Conservation (phyloP, 2,888 invertebrate genomes). For the Dynastes maya region DNA sequence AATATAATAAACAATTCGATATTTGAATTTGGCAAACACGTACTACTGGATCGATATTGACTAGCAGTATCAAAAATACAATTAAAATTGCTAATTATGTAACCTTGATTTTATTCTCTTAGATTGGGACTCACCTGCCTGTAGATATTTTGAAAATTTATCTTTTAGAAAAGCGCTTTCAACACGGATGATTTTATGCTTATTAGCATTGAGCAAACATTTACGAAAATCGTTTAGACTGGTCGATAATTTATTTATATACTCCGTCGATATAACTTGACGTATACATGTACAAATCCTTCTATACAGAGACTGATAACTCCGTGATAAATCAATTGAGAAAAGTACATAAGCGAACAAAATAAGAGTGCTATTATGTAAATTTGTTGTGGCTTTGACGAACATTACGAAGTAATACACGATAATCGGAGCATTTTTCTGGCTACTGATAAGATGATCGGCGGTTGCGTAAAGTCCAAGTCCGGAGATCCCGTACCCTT, state of each 20-base stretch:
- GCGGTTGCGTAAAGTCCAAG: constrained; percentile 36
- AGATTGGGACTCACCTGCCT: too few species aligned
- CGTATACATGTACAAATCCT: not conserved
- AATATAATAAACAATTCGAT: too few species aligned
- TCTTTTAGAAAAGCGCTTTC: too few species aligned
- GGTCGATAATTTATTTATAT: constrained; percentile 3
- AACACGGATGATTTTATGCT: too few species aligned
- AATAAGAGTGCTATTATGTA: not conserved
- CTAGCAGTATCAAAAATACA: too few species aligned
- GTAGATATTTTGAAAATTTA: too few species aligned
- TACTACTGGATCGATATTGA: too few species aligned
- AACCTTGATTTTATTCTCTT: too few species aligned
- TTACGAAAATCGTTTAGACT: not conserved
- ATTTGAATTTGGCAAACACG: too few species aligned
- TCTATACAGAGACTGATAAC: constrained; percentile 1
- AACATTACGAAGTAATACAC: not conserved
- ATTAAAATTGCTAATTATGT: too few species aligned
- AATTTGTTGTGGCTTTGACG: constrained; percentile 22
- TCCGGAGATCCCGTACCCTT: constrained; percentile 42
- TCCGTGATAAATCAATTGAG: constrained; percentile 6
- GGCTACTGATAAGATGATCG: constrained; percentile 10
- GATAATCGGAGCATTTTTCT: constrained; percentile 13
- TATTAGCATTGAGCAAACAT: not conserved
- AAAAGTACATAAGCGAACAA: constrained; percentile 12
- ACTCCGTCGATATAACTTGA: not conserved